These are phyloP conservation scores for Syrista parreyssii DNA, from an alignment of 2,888 invertebrate species.

Conservation along the genomic window DNA sequence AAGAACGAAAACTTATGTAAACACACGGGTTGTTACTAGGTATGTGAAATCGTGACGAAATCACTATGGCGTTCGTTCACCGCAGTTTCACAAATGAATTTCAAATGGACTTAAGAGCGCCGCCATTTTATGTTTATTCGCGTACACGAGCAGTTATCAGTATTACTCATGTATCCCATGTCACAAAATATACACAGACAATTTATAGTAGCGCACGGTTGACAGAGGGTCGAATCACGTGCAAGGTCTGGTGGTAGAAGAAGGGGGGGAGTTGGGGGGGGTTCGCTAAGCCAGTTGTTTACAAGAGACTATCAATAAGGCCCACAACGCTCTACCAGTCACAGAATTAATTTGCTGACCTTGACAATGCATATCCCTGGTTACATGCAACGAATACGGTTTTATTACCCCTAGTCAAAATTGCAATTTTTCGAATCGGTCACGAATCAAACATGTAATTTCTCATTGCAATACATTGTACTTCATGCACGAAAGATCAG, in stretches of 20 bases:
- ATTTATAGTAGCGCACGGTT: background rate
- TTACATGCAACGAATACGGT: background rate
- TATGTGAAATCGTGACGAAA: slow-evolving; percentile 7
- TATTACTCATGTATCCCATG: background rate
- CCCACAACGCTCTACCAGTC: background rate
- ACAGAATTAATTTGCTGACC: background rate
- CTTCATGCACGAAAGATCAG: no score
- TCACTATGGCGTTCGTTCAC: slow-evolving; percentile 17
- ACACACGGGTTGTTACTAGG: background rate
- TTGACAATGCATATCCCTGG: background rate
- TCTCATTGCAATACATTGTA: no score
- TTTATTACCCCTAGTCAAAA: background rate
- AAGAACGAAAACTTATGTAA: slow-evolving; percentile 8
- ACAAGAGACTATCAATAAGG: background rate
- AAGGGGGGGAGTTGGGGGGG: no score
- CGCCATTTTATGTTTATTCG: background rate
- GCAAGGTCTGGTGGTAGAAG: background rate
- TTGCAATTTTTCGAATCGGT: no score
- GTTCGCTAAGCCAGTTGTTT: background rate
- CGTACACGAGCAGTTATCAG: background rate
- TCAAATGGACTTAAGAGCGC: background rate
- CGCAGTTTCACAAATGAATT: slow-evolving; percentile 21
- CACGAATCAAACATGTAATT: no score
- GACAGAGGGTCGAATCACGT: background rate
- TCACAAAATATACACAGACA: background rate